Percentiles rank a stretch among this genome's conserved stretches.
These are phyloP conservation scores for Galeopterus variegatus DNA, from an alignment of 2,113 vertebrate genomes.

Conservation along the genomic window DNA sequence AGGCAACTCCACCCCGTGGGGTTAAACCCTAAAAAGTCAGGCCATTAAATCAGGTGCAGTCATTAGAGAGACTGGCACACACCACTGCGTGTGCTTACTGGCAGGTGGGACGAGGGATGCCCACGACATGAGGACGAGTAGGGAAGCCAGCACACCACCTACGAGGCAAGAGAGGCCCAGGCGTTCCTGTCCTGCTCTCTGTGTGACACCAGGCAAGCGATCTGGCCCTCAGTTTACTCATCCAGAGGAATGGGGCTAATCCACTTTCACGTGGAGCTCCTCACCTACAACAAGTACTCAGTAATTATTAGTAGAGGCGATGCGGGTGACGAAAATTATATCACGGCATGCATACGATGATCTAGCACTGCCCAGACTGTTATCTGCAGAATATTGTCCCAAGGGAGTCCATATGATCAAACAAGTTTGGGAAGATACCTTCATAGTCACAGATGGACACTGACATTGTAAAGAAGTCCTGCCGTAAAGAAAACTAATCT, in stretches of 20 bases:
- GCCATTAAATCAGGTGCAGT: too few species aligned
- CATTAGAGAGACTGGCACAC: too few species aligned
- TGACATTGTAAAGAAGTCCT: not conserved
- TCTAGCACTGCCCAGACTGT: too few species aligned
- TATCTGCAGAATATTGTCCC: not conserved
- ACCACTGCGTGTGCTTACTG: not conserved
- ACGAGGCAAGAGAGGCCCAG: too few species aligned
- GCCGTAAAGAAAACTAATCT: not conserved
- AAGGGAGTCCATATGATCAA: not conserved
- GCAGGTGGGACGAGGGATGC: not conserved
- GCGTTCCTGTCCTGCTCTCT: not conserved
- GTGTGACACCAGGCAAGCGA: not conserved
- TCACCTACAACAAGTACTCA: not conserved
- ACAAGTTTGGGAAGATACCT: not conserved
- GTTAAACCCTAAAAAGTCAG: not conserved
- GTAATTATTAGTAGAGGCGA: not conserved
- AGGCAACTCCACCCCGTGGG: not conserved
- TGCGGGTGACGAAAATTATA: not conserved
- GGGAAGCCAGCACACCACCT: not conserved
- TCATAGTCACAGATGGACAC: not conserved
- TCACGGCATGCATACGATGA: not conserved
- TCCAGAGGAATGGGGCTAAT: not conserved
- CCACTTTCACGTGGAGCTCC: too few species aligned
- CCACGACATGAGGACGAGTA: not conserved
- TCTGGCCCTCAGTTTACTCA: not conserved